These are phyloP conservation scores for Lateolabrax maculatus DNA, from an alignment of 2,797 vertebrate species.

Conservation along the genomic window DNA sequence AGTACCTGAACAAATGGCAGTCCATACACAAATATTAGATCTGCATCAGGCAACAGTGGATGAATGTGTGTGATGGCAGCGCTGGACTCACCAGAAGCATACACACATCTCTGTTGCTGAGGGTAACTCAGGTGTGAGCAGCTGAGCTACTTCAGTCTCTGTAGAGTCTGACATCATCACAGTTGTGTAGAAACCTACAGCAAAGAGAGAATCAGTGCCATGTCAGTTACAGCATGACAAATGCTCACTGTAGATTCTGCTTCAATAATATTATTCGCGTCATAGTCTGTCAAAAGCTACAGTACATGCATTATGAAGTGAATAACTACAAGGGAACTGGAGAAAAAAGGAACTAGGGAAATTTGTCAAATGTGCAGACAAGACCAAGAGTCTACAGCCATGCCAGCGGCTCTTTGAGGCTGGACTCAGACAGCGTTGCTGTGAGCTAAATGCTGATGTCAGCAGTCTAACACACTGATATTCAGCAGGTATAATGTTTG, in stretches of 20 bases:
- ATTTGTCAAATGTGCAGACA: background rate
- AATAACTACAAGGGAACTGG: background rate
- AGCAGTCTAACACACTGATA: too few relatives aligned
- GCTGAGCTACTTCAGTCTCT: constrained; percentile 63
- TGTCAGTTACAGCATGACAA: background rate
- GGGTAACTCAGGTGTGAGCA: constrained; percentile 73
- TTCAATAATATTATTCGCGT: background rate
- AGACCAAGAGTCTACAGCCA: background rate
- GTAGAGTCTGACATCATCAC: constrained; percentile 49
- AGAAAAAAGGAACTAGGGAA: background rate
- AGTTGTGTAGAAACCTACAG: constrained; percentile 81
- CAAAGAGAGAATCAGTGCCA: background rate
- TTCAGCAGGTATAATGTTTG: too few relatives aligned
- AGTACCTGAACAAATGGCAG: constrained; percentile 77
- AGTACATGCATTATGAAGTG: background rate
- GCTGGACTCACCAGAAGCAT: constrained; percentile 82
- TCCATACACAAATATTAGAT: background rate
- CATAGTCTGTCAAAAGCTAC: background rate
- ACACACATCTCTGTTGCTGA: constrained; percentile 73
- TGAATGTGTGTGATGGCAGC: background rate
- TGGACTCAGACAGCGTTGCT: too few relatives aligned
- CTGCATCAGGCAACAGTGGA: background rate
- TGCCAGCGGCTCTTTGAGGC: background rate
- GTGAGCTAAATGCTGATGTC: background rate
- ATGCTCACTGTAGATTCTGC: background rate